Evolutionary conservation across 2,113 vertebrate species (phyloP).

Genomic region (Chascanopsetta lugubris): DNA sequence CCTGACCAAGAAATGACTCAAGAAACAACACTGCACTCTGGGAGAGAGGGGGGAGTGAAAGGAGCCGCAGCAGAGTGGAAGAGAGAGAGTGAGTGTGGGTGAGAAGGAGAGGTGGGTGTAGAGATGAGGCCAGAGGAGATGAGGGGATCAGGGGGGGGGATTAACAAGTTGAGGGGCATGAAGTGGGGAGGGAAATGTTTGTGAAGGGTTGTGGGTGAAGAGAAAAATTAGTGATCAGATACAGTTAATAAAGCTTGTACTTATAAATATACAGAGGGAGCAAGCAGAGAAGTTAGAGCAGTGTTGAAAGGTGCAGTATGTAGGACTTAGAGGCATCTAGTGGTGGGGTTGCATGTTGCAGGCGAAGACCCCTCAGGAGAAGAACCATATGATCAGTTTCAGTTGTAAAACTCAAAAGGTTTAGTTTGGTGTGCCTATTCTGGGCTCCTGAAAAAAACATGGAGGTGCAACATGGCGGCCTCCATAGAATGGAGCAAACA

Average conservation of each 20-base stretch:
- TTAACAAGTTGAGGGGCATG: constrained; percentile 62
- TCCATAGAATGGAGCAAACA: too few relatives aligned
- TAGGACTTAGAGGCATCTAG: too few relatives aligned
- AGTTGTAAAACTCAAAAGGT: too few relatives aligned
- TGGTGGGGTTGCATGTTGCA: too few relatives aligned
- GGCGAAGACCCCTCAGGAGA: too few relatives aligned
- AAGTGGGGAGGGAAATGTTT: constrained; percentile 40
- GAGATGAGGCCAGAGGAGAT: constrained; percentile 59
- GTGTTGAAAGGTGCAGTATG: constrained; percentile 1
- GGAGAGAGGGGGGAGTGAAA: too few relatives aligned
- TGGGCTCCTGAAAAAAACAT: too few relatives aligned
- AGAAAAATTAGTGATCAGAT: constrained; percentile 59
- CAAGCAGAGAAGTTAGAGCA: constrained; percentile 37
- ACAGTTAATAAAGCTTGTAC: constrained; percentile 27
- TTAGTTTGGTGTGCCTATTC: too few relatives aligned
- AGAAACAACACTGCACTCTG: constrained; percentile 80
- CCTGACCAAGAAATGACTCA: constrained; percentile 78
- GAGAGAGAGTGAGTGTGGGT: constrained; percentile 3
- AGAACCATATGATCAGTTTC: too few relatives aligned
- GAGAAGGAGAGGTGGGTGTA: constrained; percentile 20
- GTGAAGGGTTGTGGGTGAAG: constrained; percentile 29
- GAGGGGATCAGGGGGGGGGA: constrained; percentile 60
- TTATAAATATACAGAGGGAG: constrained; percentile 30
- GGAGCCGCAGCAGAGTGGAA: constrained; percentile 35
- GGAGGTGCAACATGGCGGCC: too few relatives aligned